Evolutionary conservation across 2,888 invertebrate genomes (phyloP), one percentile per base, ranked within the genome.

Genomic region (Trichogramma dendrolimi): DNA sequence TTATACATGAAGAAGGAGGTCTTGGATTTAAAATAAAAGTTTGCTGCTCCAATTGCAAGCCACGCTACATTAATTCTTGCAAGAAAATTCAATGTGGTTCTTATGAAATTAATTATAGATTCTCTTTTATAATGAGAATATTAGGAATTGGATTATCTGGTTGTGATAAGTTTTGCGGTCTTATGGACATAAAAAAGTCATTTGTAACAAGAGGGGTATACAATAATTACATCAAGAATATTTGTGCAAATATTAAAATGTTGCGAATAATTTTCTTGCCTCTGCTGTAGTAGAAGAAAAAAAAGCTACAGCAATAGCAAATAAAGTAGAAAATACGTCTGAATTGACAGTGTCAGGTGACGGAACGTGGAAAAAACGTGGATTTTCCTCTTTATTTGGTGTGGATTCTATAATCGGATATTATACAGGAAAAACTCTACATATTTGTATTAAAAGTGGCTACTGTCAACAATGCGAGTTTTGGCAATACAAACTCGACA

Each of bases 381-480:
- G 58, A 5, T 58, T 54, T 52, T 53, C 8, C 14, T 62, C 60
- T 44, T 51, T 42, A 43, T 63, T 48, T 50, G 63, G 63, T 7
- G 63, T 65, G 4, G 6, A 59, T 6, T 63, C 63, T 42, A 8
- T 66, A 27, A 56, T 63, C 49, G 63, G 58, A 8, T 61, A 57
- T 44, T 55, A 49, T 40, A 46, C 27, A 6, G 42, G 54, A 7
- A 62, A 62, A 40, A 57, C 58, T n/a, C 42, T 65, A 5, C 58
- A 63, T 50, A 42, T 58, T 6, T 41, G 44, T 6, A 50, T 65
- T 10, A 67, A 64, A 62, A 53, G 51, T 48, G 54, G 57, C 39
- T 67, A 59, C 55, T 67, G 67, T 48, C 59, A 64, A 53, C 41
- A 44, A 6, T 68, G 66, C 57, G 53, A 67, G 51, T 5, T 58